Evolutionary conservation across 2,797 vertebrate species (phyloP).

Genomic region (Sitta carolinensis): DNA sequence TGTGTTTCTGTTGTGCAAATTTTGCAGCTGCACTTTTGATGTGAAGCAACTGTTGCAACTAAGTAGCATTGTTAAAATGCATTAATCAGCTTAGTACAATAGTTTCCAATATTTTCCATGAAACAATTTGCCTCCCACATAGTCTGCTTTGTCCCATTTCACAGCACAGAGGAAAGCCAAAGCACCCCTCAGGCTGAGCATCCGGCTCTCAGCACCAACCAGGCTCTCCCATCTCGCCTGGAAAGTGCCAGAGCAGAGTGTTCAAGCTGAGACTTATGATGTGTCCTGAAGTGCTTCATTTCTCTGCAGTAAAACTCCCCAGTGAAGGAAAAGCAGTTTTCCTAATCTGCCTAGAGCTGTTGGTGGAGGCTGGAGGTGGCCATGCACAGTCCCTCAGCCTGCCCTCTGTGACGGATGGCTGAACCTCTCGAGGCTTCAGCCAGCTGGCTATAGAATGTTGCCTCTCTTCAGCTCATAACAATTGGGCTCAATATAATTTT

Average conservation of each 20-base stretch:
- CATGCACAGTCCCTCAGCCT: neutral
- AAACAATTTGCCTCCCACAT: constrained; percentile 37
- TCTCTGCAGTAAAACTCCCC: neutral
- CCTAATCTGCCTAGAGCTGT: neutral
- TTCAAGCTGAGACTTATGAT: neutral
- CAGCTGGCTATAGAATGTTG: neutral
- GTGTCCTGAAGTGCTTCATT: neutral
- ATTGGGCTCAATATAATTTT: neutral
- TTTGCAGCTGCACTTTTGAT: constrained; percentile 3
- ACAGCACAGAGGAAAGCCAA: neutral
- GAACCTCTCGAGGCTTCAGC: neutral
- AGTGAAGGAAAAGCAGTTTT: neutral
- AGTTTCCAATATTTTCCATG: neutral
- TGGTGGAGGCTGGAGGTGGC: neutral
- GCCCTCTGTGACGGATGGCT: neutral
- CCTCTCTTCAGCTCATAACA: neutral
- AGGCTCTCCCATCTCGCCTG: neutral
- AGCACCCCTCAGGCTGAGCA: neutral
- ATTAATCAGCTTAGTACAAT: constrained; percentile 26
- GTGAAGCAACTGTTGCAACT: neutral
- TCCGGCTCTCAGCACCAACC: neutral
- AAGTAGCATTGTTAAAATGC: neutral
- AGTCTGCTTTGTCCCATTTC: neutral
- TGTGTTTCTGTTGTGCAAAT: neutral
- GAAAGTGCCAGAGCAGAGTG: neutral